Conservation (phyloP, 2,113 vertebrate genomes). For the Rhabdornis inornatus region DNA sequence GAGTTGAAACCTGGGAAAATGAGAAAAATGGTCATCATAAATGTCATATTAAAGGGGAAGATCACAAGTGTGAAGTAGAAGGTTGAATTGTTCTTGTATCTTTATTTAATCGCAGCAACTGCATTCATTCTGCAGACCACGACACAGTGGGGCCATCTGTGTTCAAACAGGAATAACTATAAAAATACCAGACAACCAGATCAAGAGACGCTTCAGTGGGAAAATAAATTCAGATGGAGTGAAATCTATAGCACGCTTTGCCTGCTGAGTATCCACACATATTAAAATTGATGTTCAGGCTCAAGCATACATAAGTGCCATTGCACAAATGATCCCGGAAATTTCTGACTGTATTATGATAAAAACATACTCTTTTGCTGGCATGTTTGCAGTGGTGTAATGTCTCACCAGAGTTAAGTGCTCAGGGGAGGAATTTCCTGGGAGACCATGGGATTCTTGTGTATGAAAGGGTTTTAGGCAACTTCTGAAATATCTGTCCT, state of each 20-base stretch:
- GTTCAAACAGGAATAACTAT: background rate
- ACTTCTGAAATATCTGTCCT: background rate
- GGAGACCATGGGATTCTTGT: background rate
- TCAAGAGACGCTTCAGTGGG: background rate
- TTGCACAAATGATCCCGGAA: background rate
- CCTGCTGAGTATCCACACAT: background rate
- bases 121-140: background rate
- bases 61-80: background rate
- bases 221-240: slow-evolving; percentile 23
- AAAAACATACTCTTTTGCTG: background rate
- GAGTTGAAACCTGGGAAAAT: background rate
- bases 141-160: background rate
- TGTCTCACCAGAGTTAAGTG: background rate
- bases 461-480: background rate
- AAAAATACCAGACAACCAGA: slow-evolving; percentile 16
- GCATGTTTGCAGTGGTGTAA: background rate
- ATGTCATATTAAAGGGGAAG: background rate
- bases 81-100: background rate
- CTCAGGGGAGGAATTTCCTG: background rate
- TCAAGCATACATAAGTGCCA: background rate
- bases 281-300: background rate
- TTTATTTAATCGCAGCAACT: slow-evolving; percentile 24
- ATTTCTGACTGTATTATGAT: background rate
- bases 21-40: background rate
- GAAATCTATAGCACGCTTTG: background rate